These are phyloP conservation scores for Mus minutoides DNA, from an alignment of 2,797 vertebrate species.

Conservation along the genomic window DNA sequence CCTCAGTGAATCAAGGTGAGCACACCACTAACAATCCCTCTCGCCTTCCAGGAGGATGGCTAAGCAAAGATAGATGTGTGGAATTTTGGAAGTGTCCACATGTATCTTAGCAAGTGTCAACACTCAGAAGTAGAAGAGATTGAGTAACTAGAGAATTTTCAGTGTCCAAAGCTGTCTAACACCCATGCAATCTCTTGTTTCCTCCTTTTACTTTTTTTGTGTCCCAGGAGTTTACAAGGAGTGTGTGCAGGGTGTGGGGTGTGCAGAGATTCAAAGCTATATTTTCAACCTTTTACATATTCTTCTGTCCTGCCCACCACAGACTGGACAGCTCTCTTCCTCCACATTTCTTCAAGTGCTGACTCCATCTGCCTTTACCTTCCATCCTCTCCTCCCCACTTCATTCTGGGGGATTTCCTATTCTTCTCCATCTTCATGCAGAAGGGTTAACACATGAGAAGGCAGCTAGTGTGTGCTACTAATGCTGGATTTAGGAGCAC, in stretches of 20 bases:
- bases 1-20: not conserved
- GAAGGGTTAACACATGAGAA: not conserved
- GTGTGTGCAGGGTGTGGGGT: too few relatives aligned
- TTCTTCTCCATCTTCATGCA: not conserved
- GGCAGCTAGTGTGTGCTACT: too few relatives aligned
- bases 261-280: too few relatives aligned
- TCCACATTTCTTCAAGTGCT: not conserved
- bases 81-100: not conserved
- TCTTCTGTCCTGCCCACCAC: not conserved
- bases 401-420: not conserved
- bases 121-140: not conserved
- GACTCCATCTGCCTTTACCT: not conserved
- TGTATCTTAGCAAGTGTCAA: rapidly evolving
- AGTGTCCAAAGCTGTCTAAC: not conserved
- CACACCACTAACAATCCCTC: not conserved
- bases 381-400: too few relatives aligned
- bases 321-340: not conserved
- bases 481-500: not conserved
- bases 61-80: not conserved
- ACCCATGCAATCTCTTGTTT: too few relatives aligned
- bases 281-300: not conserved
- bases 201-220: not conserved
- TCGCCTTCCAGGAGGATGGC: not conserved
- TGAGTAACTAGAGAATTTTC: not conserved
- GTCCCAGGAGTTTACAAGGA: not conserved